Evolutionary conservation across 1,140 invertebrate species (phyloP), one percentile per base, ranked within the genome.

Genomic region (Drosophila pectinifera): DNA sequence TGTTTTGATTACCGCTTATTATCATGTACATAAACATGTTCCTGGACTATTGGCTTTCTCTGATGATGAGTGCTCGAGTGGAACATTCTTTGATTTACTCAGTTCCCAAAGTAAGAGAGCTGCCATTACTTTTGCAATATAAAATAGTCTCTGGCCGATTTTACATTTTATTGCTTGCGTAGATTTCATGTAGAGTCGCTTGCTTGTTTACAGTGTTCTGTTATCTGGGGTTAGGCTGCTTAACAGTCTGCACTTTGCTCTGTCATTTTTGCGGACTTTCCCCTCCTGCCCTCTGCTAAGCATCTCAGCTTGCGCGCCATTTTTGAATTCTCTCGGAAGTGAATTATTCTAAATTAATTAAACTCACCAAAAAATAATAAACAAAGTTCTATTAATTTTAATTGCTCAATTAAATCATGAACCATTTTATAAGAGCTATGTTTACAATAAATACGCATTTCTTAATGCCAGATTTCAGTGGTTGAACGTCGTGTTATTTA

Each of bases 1-100:
- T 86, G 83, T 83, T 86, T 88, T 83, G 75, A 76, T 83, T 86
- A 65, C 78, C 46, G 70, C 62, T 88, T 79, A 86, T 86, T 88
- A 86, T 83, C 78, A 78, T 79, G 79, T 49, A 36, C 51, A 57
- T 49, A 57, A 79, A 82, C 54, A 64, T 69, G 59, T 34, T 41
- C 26, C 61, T 48, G 43, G 62, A 48, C 62, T 75, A 75, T 69
- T 67, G 49, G 57, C 36, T 65, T 65, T 54, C 61, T 48, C 61
- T 70, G 16, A 57, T 70, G 65, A 26, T 70, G 46, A 72, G 48
- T 72, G 65, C 48, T 28, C 49, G 34, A 46, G 20, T 26, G 26
- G 36, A 72, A 57, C 31, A 26, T 36, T 22, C 10, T n/a, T 7
- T 18, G 16, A 28, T 65, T 48, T 48, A 34, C 36, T 20, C 45